phyloP scores from a whole-genome alignment of 2,888 invertebrate species.

The Drosophila gaucha region DNA sequence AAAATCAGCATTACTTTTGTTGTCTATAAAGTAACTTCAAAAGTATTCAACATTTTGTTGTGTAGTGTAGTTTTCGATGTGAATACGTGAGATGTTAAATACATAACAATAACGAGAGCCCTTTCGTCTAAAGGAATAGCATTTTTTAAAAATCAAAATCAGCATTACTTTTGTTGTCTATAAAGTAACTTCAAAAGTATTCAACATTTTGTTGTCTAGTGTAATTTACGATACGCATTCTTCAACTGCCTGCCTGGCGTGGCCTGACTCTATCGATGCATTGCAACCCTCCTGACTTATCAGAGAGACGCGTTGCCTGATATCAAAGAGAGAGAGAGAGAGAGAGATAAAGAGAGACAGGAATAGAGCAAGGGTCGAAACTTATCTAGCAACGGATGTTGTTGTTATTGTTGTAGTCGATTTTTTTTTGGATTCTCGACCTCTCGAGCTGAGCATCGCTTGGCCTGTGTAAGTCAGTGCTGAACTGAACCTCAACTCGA shows the following conservation, averaged over 20 bases:
- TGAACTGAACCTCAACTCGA: conserved; percentile 38
- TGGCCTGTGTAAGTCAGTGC: conserved; percentile 43
- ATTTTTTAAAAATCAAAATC: no score
- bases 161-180: no score
- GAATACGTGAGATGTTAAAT: no score
- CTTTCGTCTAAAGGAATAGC: no score
- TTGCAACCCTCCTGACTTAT: conserved; percentile 42
- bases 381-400: conserved; percentile 68
- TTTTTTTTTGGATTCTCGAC: conserved; percentile 22
- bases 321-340: conserved; percentile 1
- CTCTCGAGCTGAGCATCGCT: conserved; percentile 40
- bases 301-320: conserved; percentile 14
- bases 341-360: not conserved
- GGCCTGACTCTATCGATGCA: conserved; percentile 20
- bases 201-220: conserved; percentile 20
- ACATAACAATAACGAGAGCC: no score
- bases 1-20: no score
- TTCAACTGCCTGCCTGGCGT: conserved; percentile 7
- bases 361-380: conserved; percentile 47
- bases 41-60: no score
- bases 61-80: no score
- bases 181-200: no score
- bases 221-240: conserved; percentile 4
- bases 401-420: conserved; percentile 25
- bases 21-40: no score